Base-by-base conservation (phyloP, 2,888 invertebrate species). In the Catocala nupta region DNA sequence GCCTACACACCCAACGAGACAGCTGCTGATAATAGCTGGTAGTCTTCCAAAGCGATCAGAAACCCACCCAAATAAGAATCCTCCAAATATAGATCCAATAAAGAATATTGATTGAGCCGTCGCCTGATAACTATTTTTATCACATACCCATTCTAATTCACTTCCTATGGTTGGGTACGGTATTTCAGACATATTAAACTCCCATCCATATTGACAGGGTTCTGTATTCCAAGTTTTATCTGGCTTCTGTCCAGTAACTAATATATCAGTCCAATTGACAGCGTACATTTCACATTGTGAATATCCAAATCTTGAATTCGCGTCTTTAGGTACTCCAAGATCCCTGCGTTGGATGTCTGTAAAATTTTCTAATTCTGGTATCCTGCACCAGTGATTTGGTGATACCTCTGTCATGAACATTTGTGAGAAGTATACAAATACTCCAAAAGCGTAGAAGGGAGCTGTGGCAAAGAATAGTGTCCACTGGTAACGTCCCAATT, bases 141-240 rank as follows among this genome's bases (percentile, higher is more conserved):
- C 85, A 51, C 90, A 90, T 2, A 90, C 89, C 90, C 90, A 90
- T 66, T 80, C 88, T 49, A 85, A 60, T 25, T 90, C 89, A 59
- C 87, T 90, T 7, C 88, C 82, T 70, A 89, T 86, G 0, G 90
- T 90, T 10, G 86, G 81, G 62, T 90, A 90, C 2, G 90, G 90
- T 71, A 90, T 89, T 59, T 90, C 89, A 34, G 82, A 82, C 73
- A 76, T 81, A 60, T 90, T 85, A 43, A 86, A 90, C 63, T 90
- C 89, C 90, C 90, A 90, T 57, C 90, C 90, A 60, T 85, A 55
- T 74, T 82, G 79, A 76, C 90, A 90, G 7, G 85, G 77, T 36
- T 80, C 77, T 36, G 74, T 83, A 25, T 53, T 65, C 90, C 90
- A 90, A 3, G 80, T 75, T 13, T 63, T 55, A 63, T 88, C 72